Base-by-base conservation (phyloP, 2,113 vertebrate genomes). In the Dicrurus megarhynchus region DNA sequence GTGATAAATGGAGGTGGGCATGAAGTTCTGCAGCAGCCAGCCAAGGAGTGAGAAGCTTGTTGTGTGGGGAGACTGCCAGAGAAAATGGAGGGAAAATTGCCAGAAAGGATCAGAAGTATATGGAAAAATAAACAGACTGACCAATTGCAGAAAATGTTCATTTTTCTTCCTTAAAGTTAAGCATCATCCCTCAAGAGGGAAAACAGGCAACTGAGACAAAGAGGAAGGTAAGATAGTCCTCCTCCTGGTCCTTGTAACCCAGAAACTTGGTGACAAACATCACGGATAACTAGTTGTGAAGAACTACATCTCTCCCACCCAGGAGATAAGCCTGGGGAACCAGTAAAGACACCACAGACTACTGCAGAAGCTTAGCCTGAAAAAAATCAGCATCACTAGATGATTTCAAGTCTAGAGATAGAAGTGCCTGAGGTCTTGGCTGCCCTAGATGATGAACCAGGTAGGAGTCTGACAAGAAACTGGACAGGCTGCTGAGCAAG, bases 401-500 rank as follows among this genome's bases (percentile, higher is more conserved):
- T 0, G 8, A 37, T 89, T 84, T 84, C 57, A 71, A 91, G 37
- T n/a, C 39, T 37, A 21, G 77, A 69, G 69, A 82, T 4, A 79
- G 60, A 60, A 85, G 20, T 52, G 79, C 92, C 88, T 74, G 75
- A 85, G 88, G 67, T 95, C 49, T 71, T 2, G 7, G 37, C 41
- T 92, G 94, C 84, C 93, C 94, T 84, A 93, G 44, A 79, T 94
- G 82, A 15, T 87, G 87, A 94, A 49, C 80, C 3, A 23, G 41
- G 91, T 96, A 33, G 94, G 89, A 95, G 87, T 84, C 20, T 94
- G 95, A 76, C 52, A 81, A 53, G 49, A 44, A 88, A 57, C 27
- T n/a, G 75, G 79, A 39, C 76, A 78, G 93, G 35, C 64, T 94
- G 95, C 68, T 89, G 95, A 96, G 88, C 44, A 78, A 69, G 78